phyloP scores from a whole-genome alignment of 2,888 invertebrate species.

The Dolichopus griseipennis region DNA sequence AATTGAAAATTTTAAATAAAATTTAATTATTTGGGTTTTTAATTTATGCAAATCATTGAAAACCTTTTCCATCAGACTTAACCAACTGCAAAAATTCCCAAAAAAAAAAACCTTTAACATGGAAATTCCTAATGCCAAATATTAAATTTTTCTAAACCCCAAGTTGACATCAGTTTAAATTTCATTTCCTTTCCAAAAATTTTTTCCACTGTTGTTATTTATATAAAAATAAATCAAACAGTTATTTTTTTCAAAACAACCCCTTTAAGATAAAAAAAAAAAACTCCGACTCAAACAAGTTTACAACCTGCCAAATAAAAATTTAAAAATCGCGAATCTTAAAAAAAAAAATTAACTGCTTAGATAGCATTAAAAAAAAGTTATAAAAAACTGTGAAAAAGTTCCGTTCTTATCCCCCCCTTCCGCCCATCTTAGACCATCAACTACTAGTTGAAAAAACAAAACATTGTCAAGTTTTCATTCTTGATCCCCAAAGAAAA shows the following conservation, averaged over 20 bases:
- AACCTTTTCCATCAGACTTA: neutral
- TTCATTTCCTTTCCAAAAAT: neutral
- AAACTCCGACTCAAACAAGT: neutral
- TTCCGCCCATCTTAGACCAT: too few relatives aligned
- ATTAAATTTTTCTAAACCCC: neutral
- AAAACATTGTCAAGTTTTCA: too few relatives aligned
- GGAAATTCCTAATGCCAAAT: too few relatives aligned
- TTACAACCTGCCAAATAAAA: constrained; percentile 3
- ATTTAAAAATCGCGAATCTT: neutral
- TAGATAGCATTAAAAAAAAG: neutral
- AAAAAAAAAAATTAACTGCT: neutral
- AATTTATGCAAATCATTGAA: neutral
- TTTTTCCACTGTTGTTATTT: too few relatives aligned
- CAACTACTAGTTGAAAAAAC: too few relatives aligned
- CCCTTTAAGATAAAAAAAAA: neutral
- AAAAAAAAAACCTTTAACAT: too few relatives aligned
- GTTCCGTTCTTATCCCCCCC: neutral
- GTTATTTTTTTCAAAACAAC: neutral
- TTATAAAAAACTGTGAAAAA: neutral
- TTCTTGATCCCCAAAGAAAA: too few relatives aligned
- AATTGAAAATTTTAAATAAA: too few relatives aligned
- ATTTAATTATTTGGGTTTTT: neutral
- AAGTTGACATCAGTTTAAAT: neutral
- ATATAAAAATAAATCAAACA: neutral
- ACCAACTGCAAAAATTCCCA: neutral